These are phyloP conservation scores for Lasioglossum zephyrum DNA, from an alignment of 2,888 invertebrate species.

Conservation along the genomic window DNA sequence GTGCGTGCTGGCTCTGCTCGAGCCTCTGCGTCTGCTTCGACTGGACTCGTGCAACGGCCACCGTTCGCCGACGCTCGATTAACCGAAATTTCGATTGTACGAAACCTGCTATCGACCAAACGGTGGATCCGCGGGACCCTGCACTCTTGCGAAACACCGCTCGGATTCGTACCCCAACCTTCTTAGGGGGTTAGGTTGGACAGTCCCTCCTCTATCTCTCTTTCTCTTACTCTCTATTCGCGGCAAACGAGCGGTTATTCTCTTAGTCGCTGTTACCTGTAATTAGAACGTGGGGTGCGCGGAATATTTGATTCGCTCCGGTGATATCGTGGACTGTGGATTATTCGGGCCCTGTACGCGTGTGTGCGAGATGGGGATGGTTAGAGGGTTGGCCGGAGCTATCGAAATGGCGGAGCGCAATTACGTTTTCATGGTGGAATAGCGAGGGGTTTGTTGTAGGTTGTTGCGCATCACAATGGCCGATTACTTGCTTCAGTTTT, in stretches of 20 bases:
- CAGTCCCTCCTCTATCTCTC: background rate
- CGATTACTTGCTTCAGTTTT: background rate
- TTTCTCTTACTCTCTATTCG: background rate
- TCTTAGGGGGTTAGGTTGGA: background rate
- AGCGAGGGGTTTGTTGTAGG: background rate
- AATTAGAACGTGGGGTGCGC: background rate
- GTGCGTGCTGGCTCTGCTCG: slow-evolving; percentile 33
- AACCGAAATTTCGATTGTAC: slow-evolving; percentile 55
- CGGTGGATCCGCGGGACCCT: slow-evolving; percentile 6
- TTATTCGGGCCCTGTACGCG: background rate
- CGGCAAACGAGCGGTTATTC: background rate
- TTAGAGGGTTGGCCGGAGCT: background rate
- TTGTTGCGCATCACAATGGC: background rate
- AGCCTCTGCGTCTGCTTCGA: slow-evolving; percentile 23
- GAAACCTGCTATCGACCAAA: slow-evolving; percentile 49
- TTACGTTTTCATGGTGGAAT: background rate
- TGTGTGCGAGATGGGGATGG: background rate
- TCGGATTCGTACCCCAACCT: background rate
- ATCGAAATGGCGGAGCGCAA: background rate
- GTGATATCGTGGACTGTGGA: background rate
- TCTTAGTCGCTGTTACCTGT: background rate
- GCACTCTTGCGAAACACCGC: background rate
- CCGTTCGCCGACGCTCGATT: slow-evolving; percentile 25
- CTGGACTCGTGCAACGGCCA: slow-evolving; percentile 25
- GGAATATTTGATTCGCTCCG: background rate